A percentile compares a stretch with the other conserved stretches of the same genome.
Evolutionary conservation across 2,797 vertebrate genomes (phyloP).

Genomic region (Gambusia yucatana): DNA sequence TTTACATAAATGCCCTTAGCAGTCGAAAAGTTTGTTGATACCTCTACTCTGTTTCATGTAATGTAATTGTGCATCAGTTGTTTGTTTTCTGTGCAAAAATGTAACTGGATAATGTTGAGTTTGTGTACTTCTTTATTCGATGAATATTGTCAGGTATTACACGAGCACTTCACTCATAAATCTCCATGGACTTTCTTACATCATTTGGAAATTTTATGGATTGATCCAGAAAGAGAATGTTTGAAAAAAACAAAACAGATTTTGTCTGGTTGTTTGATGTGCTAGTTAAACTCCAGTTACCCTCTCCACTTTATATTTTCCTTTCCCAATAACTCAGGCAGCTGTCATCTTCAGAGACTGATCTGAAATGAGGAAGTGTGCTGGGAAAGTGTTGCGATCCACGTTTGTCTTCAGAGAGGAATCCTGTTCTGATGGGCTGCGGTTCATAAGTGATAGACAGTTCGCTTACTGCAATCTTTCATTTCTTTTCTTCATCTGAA

Average conservation of each 20-base stretch:
- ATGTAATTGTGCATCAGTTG: background rate
- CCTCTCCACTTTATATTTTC: constrained; percentile 34
- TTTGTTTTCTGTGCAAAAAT: background rate
- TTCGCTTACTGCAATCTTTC: constrained; percentile 62
- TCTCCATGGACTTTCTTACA: background rate
- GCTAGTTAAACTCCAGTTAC: constrained; percentile 1
- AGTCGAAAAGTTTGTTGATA: background rate
- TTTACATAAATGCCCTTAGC: background rate
- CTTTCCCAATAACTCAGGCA: constrained; percentile 52
- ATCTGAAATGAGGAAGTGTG: constrained; percentile 45
- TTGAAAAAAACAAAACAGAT: background rate
- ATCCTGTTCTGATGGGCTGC: constrained; percentile 53
- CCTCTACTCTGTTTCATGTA: background rate
- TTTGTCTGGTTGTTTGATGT: constrained; percentile 19
- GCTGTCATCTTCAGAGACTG: constrained; percentile 46
- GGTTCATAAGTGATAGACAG: constrained; percentile 69
- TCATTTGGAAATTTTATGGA: background rate
- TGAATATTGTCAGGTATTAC: background rate
- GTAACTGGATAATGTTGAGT: background rate
- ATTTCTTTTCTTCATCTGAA: constrained; percentile 53
- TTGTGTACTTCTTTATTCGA: background rate
- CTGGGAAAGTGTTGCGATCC: constrained; percentile 55
- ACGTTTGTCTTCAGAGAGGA: constrained; percentile 46
- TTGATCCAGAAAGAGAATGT: background rate
- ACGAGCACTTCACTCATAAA: background rate